A percentile compares a stretch with the other conserved stretches of the same genome.
phyloP scores from a whole-genome alignment of 1,140 invertebrate genomes.

The Leptinotarsa texana region DNA sequence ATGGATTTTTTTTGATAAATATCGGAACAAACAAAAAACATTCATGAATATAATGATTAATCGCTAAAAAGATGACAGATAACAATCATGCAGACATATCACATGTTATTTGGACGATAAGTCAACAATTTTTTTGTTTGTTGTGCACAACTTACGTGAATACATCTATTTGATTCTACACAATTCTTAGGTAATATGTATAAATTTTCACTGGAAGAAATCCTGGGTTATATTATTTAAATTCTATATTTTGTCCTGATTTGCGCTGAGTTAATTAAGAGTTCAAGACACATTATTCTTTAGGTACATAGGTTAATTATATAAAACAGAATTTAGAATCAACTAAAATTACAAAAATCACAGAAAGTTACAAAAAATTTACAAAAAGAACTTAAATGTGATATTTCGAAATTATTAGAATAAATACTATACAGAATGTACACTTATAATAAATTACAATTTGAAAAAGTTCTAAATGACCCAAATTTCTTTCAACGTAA shows the following conservation, averaged over 20 bases:
- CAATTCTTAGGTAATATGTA: slow-evolving; percentile 29
- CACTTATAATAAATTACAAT: slow-evolving; percentile 44
- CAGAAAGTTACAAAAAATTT: slow-evolving; percentile 50
- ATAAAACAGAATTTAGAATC: slow-evolving; percentile 44
- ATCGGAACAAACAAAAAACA: not conserved
- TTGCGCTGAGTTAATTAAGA: slow-evolving; percentile 46
- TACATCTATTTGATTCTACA: slow-evolving; percentile 38
- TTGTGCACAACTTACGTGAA: slow-evolving; percentile 42
- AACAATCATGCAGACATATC: slow-evolving; percentile 47
- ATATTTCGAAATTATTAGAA: slow-evolving; percentile 48
- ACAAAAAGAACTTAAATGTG: slow-evolving; percentile 39
- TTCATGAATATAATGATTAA: slow-evolving; percentile 33
- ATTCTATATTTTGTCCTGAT: slow-evolving; percentile 43
- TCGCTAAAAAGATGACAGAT: slow-evolving; percentile 28
- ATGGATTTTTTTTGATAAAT: not conserved
- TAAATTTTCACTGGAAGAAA: slow-evolving; percentile 48
- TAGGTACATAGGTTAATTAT: slow-evolving; percentile 46
- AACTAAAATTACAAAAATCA: slow-evolving; percentile 47
- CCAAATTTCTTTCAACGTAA: not conserved
- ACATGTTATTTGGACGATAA: slow-evolving; percentile 48
- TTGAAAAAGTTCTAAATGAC: slow-evolving; percentile 24
- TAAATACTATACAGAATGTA: slow-evolving; percentile 56
- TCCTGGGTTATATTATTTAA: slow-evolving; percentile 43
- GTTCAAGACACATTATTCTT: slow-evolving; percentile 49
- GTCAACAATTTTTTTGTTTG: slow-evolving; percentile 46